These are phyloP conservation scores for Bos indicus DNA, from an alignment of 2,113 vertebrate genomes.

Conservation along the genomic window DNA sequence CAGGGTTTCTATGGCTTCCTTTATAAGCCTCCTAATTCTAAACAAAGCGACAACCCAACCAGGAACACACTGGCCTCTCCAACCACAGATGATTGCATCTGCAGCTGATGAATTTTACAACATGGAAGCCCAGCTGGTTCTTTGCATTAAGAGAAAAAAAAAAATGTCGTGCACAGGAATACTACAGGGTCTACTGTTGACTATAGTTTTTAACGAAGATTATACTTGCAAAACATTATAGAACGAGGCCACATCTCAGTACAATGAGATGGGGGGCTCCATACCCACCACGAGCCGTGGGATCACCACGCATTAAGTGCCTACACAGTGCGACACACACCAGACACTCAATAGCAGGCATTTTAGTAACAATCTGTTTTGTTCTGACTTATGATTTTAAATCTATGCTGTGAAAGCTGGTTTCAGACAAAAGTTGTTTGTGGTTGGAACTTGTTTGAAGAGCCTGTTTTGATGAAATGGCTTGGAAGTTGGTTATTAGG, in stretches of 20 bases:
- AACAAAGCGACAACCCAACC: slow-evolving; percentile 56
- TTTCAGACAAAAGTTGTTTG: neutral
- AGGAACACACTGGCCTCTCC: slow-evolving; percentile 18
- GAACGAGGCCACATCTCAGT: neutral
- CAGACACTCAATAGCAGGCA: neutral
- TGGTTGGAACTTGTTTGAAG: neutral
- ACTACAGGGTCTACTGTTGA: neutral
- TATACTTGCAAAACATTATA: neutral
- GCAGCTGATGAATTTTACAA: neutral
- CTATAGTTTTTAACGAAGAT: neutral
- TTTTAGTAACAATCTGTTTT: neutral
- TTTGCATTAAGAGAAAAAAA: neutral
- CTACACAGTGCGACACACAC: neutral
- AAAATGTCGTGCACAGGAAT: neutral
- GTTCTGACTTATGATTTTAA: neutral
- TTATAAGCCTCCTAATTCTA: slow-evolving; percentile 64
- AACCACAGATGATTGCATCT: neutral
- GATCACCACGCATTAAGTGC: neutral
- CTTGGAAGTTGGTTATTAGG: neutral
- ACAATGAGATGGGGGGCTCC: neutral
- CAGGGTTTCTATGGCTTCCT: slow-evolving; percentile 78
- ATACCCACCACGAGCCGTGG: neutral
- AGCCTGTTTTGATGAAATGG: neutral
- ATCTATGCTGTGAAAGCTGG: neutral
- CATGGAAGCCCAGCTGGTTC: neutral